Conservation (phyloP, 1,140 invertebrate genomes). For the Kradibia gibbosae region DNA sequence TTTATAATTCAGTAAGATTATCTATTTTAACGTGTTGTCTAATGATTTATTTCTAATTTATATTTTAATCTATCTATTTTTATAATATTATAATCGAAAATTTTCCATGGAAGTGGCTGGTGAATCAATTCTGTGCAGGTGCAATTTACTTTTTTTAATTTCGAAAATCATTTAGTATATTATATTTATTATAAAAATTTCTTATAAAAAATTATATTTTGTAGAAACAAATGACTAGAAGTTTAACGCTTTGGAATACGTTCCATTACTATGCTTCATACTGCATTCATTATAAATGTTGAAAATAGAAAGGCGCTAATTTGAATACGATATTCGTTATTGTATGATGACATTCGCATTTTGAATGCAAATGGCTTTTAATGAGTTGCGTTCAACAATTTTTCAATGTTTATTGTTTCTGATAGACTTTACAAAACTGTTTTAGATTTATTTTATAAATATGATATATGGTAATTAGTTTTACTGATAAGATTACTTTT, state of each 20-base stretch:
- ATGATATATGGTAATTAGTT: not conserved
- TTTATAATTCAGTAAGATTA: not conserved
- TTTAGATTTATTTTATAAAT: not conserved
- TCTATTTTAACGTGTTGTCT: not conserved
- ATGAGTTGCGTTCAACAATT: not conserved
- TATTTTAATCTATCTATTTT: too few relatives aligned
- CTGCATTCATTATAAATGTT: not conserved
- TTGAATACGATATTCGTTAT: slow-evolving; percentile 43
- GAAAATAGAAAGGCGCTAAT: slow-evolving; percentile 28
- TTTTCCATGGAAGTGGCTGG: too few relatives aligned
- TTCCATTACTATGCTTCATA: too few relatives aligned
- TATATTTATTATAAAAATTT: too few relatives aligned
- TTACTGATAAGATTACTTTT: not conserved
- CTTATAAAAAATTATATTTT: too few relatives aligned
- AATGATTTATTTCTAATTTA: too few relatives aligned
- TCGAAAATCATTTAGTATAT: too few relatives aligned
- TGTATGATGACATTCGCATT: slow-evolving; percentile 7
- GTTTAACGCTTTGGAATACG: too few relatives aligned
- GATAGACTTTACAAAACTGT: not conserved
- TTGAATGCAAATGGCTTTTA: slow-evolving; percentile 6
- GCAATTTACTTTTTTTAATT: too few relatives aligned
- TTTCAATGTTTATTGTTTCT: not conserved
- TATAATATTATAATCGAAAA: too few relatives aligned
- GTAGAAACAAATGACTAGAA: too few relatives aligned
- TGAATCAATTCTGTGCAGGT: too few relatives aligned